Conservation (phyloP, 1,140 invertebrate genomes). For the Drosophila trapezifrons region DNA sequence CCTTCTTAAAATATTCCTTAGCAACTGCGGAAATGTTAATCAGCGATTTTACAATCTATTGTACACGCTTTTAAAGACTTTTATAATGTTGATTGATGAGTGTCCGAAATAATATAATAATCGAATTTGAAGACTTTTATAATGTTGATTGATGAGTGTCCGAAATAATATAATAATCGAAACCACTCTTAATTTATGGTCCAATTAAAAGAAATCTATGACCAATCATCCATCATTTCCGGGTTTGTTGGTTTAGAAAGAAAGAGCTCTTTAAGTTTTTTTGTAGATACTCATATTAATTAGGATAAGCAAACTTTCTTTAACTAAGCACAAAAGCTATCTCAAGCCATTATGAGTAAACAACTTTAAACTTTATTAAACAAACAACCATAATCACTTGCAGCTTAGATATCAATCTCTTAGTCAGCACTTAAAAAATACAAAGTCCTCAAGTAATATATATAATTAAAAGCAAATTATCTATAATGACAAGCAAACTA, state of each 20-base stretch:
- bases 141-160: conserved; percentile 5
- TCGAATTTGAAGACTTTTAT: neutral
- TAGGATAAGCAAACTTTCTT: neutral
- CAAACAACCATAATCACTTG: conserved; percentile 8
- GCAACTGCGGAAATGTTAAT: neutral
- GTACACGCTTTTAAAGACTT: neutral
- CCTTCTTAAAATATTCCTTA: too few species aligned
- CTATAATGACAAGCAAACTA: neutral
- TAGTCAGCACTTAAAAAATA: conserved; percentile 9
- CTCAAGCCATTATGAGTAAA: neutral
- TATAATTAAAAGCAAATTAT: conserved; percentile 11
- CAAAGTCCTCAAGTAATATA: neutral
- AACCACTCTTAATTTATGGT: neutral
- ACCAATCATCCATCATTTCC: neutral
- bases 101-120: neutral
- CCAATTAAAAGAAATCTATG: neutral
- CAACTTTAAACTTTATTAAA: neutral
- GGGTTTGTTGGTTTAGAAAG: neutral
- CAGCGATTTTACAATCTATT: neutral
- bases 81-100: conserved; percentile 10
- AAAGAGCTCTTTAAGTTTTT: neutral
- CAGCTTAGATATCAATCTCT: conserved; percentile 2
- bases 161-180: neutral
- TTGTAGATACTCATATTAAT: neutral
- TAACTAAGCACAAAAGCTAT: neutral